A percentile compares a stretch with the other conserved stretches of the same genome.
These are phyloP conservation scores for Mylabris phalerata DNA, from an alignment of 1,140 invertebrate species.

Conservation along the genomic window DNA sequence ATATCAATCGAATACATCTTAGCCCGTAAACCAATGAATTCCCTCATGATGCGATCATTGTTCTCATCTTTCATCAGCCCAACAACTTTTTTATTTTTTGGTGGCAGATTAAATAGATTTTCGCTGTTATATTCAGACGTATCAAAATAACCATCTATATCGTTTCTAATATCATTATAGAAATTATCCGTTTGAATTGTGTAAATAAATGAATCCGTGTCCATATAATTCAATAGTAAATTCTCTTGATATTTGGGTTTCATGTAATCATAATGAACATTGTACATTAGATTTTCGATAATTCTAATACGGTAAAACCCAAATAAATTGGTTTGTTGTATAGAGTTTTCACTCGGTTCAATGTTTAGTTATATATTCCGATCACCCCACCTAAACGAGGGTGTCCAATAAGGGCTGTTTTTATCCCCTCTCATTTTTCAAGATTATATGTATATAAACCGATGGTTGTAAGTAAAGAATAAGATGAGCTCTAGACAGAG, in stretches of 20 bases:
- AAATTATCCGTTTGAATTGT: slow-evolving; percentile 30
- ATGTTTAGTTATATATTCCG: too few relatives aligned
- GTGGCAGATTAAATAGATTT: not conserved
- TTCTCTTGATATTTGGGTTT: slow-evolving; percentile 21
- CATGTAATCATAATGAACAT: slow-evolving; percentile 34
- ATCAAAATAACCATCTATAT: not conserved
- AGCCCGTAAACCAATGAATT: slow-evolving; percentile 1
- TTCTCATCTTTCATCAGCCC: slow-evolving; percentile 6
- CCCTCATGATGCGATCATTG: not conserved
- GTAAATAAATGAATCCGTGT: slow-evolving; percentile 38
- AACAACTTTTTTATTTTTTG: slow-evolving; percentile 1
- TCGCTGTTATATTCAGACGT: too few relatives aligned
- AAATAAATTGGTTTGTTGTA: slow-evolving; percentile 39
- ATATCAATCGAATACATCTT: slow-evolving; percentile 5
- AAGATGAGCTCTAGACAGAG: too few relatives aligned
- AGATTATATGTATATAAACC: too few relatives aligned
- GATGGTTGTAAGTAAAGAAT: too few relatives aligned
- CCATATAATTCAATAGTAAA: slow-evolving; percentile 5
- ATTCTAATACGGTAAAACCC: slow-evolving; percentile 29
- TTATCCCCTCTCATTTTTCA: too few relatives aligned
- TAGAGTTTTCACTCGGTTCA: slow-evolving; percentile 29
- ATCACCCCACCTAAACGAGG: too few relatives aligned
- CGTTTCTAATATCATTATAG: slow-evolving; percentile 31
- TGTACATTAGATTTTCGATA: slow-evolving; percentile 27
- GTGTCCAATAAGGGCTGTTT: too few relatives aligned